Evolutionary conservation across 2,113 vertebrate genomes (phyloP), one percentile per base, ranked within the genome.

Genomic region (Pipa parva): DNA sequence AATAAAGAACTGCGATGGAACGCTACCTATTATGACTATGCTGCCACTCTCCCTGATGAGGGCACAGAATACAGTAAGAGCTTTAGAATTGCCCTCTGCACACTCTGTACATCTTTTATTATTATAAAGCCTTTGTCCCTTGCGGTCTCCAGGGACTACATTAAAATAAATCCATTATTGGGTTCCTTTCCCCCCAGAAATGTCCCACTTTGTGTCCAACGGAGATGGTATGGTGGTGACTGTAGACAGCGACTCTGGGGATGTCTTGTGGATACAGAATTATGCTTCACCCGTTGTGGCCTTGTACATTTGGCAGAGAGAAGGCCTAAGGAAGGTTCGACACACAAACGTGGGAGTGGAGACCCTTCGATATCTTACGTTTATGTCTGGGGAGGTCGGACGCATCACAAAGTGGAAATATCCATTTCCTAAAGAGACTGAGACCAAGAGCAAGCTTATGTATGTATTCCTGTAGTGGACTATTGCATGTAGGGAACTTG

Each of bases 321-420:
- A 98, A 72, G 95, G 91, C 1, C 82, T 99, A 24, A 86, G 90
- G 80, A 98, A 98, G 54, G 88, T 98, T 20, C 63, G 90, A 61
- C 97, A 97, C 79, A 93, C 94, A 3, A 98, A 98, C 0, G 90
- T 99, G 0, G 97, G 93, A 0, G 91, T 96, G 63, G 97, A 99
- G 80, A 99, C 97, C 0, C 86, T 99, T 79, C 93, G 94, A 2
- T 99, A 98, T 73, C 82, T 99, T 75, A 98, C 96, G 1, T 97
- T 98, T 86, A 94, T 97, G 94, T 97, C 96, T 0, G 97, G 96
- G 51, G 94, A 97, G 76, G 92, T 94, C 7, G 95, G 95, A 17
- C 95, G 93, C 75, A 98, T 99, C 77, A 99, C 95, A 7, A 95
- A 94, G 82, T 99, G 97, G 97, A 97, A 94, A 76, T 98, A 99